Conservation (phyloP, 2,797 vertebrate genomes). For the Silurus lanzhouensis region DNA sequence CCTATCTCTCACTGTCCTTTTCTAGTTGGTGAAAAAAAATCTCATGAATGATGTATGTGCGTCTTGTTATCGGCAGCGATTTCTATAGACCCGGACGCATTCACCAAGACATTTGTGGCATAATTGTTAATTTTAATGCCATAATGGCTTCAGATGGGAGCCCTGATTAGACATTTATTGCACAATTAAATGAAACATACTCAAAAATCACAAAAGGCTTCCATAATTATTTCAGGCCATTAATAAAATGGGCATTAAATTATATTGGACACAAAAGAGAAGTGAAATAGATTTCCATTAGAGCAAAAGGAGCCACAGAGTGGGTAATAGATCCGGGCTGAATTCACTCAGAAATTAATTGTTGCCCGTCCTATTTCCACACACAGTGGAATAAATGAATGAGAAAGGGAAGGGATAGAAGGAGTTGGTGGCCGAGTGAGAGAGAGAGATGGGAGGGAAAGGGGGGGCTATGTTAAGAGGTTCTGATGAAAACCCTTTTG, state of each 20-base stretch:
- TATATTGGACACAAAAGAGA: conserved; percentile 99
- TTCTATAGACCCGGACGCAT: conserved; percentile 99
- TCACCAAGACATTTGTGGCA: conserved; percentile 93
- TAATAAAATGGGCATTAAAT: conserved; percentile 99
- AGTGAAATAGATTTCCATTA: conserved; percentile 99
- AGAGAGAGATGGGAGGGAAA: conserved; percentile 55
- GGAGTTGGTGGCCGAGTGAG: conserved; percentile 71
- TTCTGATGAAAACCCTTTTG: conserved; percentile 80
- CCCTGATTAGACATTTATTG: conserved; percentile 99
- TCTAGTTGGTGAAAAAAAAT: conserved; percentile 74
- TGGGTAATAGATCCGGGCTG: conserved; percentile 99
- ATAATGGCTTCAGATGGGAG: conserved; percentile 99
- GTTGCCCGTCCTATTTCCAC: conserved; percentile 99
- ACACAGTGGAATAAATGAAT: conserved; percentile 99
- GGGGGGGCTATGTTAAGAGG: conserved; percentile 75
- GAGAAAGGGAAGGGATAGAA: conserved; percentile 82
- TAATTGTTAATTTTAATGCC: conserved; percentile 99
- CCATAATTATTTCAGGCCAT: conserved; percentile 99
- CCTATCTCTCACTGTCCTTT: conserved; percentile 75
- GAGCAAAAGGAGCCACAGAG: conserved; percentile 98
- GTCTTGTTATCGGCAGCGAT: conserved; percentile 99
- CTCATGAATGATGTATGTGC: conserved; percentile 99
- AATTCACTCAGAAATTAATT: conserved; percentile 99
- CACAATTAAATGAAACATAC: conserved; percentile 99
- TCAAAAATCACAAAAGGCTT: conserved; percentile 99